Percentiles rank a stretch among this genome's conserved stretches.
phyloP scores from a whole-genome alignment of 2,888 invertebrate species.

The Ophion obscuratus region DNA sequence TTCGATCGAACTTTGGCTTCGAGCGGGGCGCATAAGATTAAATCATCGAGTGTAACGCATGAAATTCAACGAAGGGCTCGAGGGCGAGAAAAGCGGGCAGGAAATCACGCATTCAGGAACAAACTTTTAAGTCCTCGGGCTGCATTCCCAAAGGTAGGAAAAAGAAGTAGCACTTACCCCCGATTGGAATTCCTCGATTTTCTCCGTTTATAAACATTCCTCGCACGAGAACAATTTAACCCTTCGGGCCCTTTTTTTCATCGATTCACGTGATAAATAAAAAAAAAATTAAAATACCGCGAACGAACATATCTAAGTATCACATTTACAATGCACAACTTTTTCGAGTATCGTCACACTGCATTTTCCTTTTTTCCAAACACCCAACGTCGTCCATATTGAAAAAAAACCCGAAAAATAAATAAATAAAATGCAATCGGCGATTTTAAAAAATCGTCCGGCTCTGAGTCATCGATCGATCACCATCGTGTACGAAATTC shows the following conservation, averaged over 20 bases:
- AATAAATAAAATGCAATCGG: too few relatives aligned
- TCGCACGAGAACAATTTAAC: background rate
- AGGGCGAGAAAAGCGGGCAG: background rate
- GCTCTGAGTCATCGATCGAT: too few relatives aligned
- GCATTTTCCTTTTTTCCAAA: too few relatives aligned
- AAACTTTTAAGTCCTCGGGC: background rate
- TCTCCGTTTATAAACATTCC: background rate
- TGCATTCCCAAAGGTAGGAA: background rate
- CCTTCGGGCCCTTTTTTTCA: background rate
- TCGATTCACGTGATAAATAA: background rate
- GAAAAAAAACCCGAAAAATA: too few relatives aligned
- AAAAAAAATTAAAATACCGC: background rate
- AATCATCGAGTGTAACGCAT: constrained; percentile 18
- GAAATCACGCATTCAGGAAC: background rate
- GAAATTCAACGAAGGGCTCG: constrained; percentile 1
- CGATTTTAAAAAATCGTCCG: too few relatives aligned
- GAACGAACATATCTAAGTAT: too few relatives aligned
- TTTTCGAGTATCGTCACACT: too few relatives aligned
- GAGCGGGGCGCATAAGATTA: constrained; percentile 7
- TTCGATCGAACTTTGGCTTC: constrained; percentile 48
- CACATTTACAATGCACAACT: too few relatives aligned
- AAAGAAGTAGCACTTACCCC: background rate
- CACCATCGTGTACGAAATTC: too few relatives aligned
- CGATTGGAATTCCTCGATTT: background rate
- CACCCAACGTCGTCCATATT: too few relatives aligned